Evolutionary conservation across 92 coral and sea anemone genomes (phyloP).

Genomic region (Porites evermanni): DNA sequence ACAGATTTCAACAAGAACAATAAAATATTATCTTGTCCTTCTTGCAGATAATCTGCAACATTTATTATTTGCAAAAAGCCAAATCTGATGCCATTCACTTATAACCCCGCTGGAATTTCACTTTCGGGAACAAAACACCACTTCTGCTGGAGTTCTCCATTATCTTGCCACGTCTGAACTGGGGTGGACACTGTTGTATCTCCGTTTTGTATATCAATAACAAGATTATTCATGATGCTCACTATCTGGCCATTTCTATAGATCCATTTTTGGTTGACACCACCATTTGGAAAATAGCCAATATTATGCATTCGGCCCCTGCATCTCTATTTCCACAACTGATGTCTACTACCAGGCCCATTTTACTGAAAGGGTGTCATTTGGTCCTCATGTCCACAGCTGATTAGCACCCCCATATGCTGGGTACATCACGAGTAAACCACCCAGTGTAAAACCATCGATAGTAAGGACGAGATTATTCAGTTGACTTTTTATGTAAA

Average conservation of each 20-base stretch:
- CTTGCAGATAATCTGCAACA: no score
- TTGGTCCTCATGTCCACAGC: constrained; percentile 32
- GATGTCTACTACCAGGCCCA: constrained; percentile 41
- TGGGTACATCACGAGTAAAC: background rate
- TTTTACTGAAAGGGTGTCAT: constrained; percentile 30
- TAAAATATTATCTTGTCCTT: no score
- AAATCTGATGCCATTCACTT: no score
- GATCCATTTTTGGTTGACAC: constrained; percentile 31
- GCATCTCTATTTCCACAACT: background rate
- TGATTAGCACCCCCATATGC: constrained; percentile 4
- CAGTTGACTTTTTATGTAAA: background rate
- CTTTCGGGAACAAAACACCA: constrained; percentile 23
- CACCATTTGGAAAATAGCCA: background rate
- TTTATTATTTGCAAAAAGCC: no score
- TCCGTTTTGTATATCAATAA: background rate
- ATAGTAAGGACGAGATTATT: background rate
- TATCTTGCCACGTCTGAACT: background rate
- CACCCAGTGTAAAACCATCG: background rate
- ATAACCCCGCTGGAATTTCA: no score
- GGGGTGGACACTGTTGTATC: background rate
- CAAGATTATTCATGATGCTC: constrained; percentile 18
- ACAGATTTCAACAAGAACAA: no score
- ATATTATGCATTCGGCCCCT: background rate
- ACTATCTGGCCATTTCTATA: background rate
- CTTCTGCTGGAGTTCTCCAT: background rate